Evolutionary conservation across 2,113 vertebrate genomes (phyloP), one percentile per base, ranked within the genome.

Genomic region (Varanus salvator): DNA sequence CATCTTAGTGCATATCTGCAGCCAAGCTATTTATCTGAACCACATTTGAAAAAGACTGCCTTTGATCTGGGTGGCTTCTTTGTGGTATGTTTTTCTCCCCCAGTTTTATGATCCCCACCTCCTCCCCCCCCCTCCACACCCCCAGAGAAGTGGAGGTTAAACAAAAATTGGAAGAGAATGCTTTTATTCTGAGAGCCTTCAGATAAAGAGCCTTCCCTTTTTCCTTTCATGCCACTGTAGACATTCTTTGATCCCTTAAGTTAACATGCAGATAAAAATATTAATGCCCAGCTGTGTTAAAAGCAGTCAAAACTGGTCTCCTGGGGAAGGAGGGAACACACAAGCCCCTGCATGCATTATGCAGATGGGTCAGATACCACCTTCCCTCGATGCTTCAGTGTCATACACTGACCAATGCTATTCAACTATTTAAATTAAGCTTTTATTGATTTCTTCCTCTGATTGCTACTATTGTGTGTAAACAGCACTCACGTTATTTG

Each of bases 281-380:
- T 84, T 82, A 78, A 91, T 80, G 93, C 91, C 87, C 34, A 92
- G 12, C 8, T 94, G 69, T 72, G 64, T 11, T 91, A 95, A 91
- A 75, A 84, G 68, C 19, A 85, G 76, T 80, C 9, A 83, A 94
- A 86, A 38, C 3, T 44, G 2, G 0, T 84, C 1, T 8, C 57
- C 29, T 85, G 80, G 34, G 38, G 9, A 57, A 83, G 89, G 81
- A 0, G 1, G 23, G 80, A 76, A 75, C 44, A 80, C 66, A 78
- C 68, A 92, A 75, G 85, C 44, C 29, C 2, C 54, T 90, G 91
- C 50, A 38, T 8, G 69, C 17, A 84, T 92, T 92, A 29, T 80
- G 86, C 76, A 95, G 85, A 93, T 86, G 81, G 48, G 89, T 74
- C 87, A 92, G 91, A 90, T 19, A 0, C 3, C 83, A 75, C 57